Evolutionary conservation across 23 tunicate species (phyloP).

Genomic region (Diplosoma virens): DNA sequence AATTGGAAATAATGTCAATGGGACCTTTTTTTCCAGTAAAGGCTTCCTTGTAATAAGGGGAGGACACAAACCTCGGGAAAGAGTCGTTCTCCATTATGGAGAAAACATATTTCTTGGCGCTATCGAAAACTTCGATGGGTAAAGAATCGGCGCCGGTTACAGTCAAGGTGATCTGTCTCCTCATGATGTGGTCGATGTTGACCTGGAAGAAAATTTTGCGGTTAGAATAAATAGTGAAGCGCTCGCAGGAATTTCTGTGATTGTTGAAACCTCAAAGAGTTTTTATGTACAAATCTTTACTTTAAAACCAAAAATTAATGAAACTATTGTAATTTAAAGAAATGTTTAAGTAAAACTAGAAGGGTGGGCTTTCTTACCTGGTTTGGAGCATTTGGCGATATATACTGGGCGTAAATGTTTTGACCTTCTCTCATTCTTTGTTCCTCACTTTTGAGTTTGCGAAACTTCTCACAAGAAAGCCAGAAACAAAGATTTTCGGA

Average conservation of each 20-base stretch:
- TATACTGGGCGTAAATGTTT: slow-evolving; percentile 43
- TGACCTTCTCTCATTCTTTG: slow-evolving; percentile 25
- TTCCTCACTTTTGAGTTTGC: slow-evolving; percentile 45
- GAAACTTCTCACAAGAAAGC: slow-evolving; percentile 57
- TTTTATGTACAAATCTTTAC: too few relatives aligned
- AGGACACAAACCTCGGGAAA: slow-evolving; percentile 62
- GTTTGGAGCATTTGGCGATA: slow-evolving; percentile 32
- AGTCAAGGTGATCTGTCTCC: slow-evolving; percentile 38
- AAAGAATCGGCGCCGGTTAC: slow-evolving; percentile 31
- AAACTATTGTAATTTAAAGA: too few relatives aligned
- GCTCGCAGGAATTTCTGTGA: too few relatives aligned
- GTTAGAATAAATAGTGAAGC: too few relatives aligned
- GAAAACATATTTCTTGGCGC: slow-evolving; percentile 70
- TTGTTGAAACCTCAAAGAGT: too few relatives aligned
- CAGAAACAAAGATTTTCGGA: slow-evolving; percentile 74
- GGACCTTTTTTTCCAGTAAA: slow-evolving; percentile 7
- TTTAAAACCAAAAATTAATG: too few relatives aligned
- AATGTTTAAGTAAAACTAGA: too few relatives aligned
- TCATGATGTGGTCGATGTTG: slow-evolving; percentile 56
- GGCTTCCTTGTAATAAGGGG: slow-evolving; percentile 43
- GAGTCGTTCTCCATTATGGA: slow-evolving; percentile 88
- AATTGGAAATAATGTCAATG: slow-evolving; percentile 17
- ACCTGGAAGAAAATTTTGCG: slow-evolving; percentile 28
- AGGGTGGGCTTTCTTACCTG: slow-evolving; percentile 69
- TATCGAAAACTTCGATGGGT: slow-evolving; percentile 39